These are phyloP conservation scores for Sepiola atlantica DNA, from an alignment of 2,888 invertebrate species.

Conservation along the genomic window DNA sequence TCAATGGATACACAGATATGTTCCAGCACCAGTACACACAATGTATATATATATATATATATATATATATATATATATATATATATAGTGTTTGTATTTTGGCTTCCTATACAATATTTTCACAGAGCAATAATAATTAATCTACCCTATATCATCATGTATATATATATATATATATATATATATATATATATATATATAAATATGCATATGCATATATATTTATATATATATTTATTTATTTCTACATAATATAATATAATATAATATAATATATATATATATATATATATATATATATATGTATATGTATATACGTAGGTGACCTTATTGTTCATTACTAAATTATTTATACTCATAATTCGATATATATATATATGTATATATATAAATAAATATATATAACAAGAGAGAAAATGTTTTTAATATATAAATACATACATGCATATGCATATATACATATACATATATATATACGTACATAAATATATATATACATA, in stretches of 20 bases:
- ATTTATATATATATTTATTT: neutral
- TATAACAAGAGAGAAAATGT: neutral
- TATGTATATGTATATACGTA: neutral
- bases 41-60: too few relatives aligned
- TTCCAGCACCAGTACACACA: too few relatives aligned
- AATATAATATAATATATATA: neutral
- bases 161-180: too few relatives aligned
- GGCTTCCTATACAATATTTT: too few relatives aligned
- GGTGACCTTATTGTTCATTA: neutral
- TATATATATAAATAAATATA: neutral
- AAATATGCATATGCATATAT: neutral
- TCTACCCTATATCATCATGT: too few relatives aligned
- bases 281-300: slow-evolving; percentile 1
- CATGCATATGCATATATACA: neutral
- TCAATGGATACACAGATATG: too few relatives aligned
- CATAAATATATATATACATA: neutral
- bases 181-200: slow-evolving; percentile 16
- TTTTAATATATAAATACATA: neutral
- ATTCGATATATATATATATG: neutral
- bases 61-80: too few relatives aligned
- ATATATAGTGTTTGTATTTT: too few relatives aligned
- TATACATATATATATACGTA: neutral
- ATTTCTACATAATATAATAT: neutral
- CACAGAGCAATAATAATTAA: too few relatives aligned
- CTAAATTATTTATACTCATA: neutral